A percentile compares a stretch with the other conserved stretches of the same genome.
These are phyloP conservation scores for Anadara kagoshimensis DNA, from an alignment of 1,140 invertebrate species.

Conservation along the genomic window DNA sequence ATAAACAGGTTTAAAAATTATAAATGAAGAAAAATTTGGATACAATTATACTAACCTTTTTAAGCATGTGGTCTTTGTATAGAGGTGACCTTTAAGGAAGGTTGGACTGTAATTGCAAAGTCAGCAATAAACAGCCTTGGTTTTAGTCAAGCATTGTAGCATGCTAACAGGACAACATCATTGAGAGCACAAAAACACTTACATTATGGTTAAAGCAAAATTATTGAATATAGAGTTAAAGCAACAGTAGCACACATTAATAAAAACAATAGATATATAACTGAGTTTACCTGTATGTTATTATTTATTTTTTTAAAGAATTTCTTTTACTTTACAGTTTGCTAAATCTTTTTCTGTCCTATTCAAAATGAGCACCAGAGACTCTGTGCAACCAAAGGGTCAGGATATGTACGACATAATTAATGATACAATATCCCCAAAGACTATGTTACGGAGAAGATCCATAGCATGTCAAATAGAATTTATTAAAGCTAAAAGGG, in stretches of 20 bases:
- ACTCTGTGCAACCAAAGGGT: neutral
- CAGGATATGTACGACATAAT: neutral
- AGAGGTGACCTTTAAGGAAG: too few relatives aligned
- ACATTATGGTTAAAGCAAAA: constrained; percentile 31
- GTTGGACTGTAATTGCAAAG: too few relatives aligned
- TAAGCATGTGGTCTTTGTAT: too few relatives aligned
- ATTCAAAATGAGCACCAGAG: too few relatives aligned
- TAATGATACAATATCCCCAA: too few relatives aligned
- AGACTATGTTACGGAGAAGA: too few relatives aligned
- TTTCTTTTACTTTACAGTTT: neutral
- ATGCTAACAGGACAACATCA: constrained; percentile 28
- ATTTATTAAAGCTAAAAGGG: too few relatives aligned
- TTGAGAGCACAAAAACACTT: constrained; percentile 28
- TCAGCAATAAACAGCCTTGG: constrained; percentile 23
- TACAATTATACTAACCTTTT: too few relatives aligned
- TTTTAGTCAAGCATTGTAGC: constrained; percentile 35
- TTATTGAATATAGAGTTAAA: constrained; percentile 25
- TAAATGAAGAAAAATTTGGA: too few relatives aligned
- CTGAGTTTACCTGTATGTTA: constrained; percentile 16
- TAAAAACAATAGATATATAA: constrained; percentile 29
- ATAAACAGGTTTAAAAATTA: too few relatives aligned
- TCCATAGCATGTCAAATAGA: too few relatives aligned
- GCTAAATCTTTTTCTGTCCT: neutral
- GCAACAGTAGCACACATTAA: constrained; percentile 21
- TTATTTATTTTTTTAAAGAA: neutral